These are phyloP conservation scores for Eupeodes corollae DNA, from an alignment of 1,140 invertebrate species.

Conservation along the genomic window DNA sequence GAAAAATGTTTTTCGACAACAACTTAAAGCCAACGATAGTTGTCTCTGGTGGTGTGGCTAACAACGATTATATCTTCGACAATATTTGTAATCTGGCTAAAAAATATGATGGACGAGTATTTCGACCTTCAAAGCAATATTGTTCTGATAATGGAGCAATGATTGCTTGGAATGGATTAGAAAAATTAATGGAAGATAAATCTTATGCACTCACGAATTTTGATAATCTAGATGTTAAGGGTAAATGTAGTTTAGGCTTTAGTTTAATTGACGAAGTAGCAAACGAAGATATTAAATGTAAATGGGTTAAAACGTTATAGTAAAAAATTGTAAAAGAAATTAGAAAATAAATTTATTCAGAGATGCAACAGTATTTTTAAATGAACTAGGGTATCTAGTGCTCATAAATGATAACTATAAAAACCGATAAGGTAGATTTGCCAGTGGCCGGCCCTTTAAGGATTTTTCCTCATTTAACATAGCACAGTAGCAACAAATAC, in stretches of 20 bases:
- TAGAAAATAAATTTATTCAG: too few species aligned
- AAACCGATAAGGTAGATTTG: too few species aligned
- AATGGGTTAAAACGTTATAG: constrained; percentile 35
- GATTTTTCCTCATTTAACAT: too few species aligned
- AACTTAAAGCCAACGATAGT: constrained; percentile 47
- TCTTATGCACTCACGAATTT: constrained; percentile 39
- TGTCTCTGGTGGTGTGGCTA: constrained; percentile 91
- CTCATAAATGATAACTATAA: too few species aligned
- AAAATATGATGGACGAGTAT: constrained; percentile 51
- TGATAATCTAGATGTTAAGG: constrained; percentile 40
- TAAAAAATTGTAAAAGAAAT: too few species aligned
- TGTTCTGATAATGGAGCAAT: constrained; percentile 99
- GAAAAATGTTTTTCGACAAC: constrained; percentile 46
- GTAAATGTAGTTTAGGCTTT: constrained; percentile 43
- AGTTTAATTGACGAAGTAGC: constrained; percentile 45
- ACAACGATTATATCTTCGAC: constrained; percentile 71
- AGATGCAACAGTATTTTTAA: too few species aligned
- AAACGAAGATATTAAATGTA: constrained; percentile 46
- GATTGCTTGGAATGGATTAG: constrained; percentile 97
- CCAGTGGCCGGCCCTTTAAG: too few species aligned
- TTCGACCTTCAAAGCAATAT: constrained; percentile 68
- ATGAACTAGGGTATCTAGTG: too few species aligned
- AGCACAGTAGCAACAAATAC: too few species aligned
- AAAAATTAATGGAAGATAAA: constrained; percentile 47
- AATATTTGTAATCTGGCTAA: constrained; percentile 56